Base-by-base conservation (phyloP, 1,140 invertebrate species). In the Oryzaephilus surinamensis region DNA sequence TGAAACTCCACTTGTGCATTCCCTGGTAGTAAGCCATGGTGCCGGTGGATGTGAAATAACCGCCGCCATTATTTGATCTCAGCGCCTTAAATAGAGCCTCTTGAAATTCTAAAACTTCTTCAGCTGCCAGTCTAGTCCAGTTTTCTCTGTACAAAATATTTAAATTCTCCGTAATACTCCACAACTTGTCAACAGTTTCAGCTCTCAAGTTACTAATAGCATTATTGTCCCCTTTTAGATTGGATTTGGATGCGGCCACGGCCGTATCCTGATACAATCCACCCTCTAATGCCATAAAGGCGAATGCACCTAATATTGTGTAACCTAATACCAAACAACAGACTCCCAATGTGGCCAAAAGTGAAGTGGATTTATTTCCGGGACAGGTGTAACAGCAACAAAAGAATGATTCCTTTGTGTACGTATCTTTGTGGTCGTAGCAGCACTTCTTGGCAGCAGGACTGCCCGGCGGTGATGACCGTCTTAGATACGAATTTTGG, bases 131-230 rank as follows among this genome's bases (percentile, higher is more conserved):
- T 39, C 81, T 73, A 1, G 90, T 95, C 91, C 90, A 96, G 62
- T 96, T 95, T 48, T 92, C 86, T 51, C 88, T 85, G 61, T 95
- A 93, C 8, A 96, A 66, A 45, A 95, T 91, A 57, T 95, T 95
- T 10, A 96, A 72, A 56, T 88, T 82, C 61, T 93, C 86, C 0
- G 92, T 95, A 45, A 95, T 90, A 29, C 85, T 85, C 92, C 92
- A 96, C 17, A 95, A 66, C 12, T 77, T 74, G 57, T 84, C 82
- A 0, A 89, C 84, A 1, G 84, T 86, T 48, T 66, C 61, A 0
- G 65, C 54, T 11, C 71, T 57, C 24, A 73, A 49, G 28, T 64
- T 59, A 17, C 58, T 53, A 6, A 62, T 56, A 4, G 36, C 17
- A 26, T 24, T 50, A 38, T 39, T 41, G n/a, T 50, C 45, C 10